Evolutionary conservation across 2,888 invertebrate species (phyloP).

Genomic region (Nematopogon swammerdamellus): DNA sequence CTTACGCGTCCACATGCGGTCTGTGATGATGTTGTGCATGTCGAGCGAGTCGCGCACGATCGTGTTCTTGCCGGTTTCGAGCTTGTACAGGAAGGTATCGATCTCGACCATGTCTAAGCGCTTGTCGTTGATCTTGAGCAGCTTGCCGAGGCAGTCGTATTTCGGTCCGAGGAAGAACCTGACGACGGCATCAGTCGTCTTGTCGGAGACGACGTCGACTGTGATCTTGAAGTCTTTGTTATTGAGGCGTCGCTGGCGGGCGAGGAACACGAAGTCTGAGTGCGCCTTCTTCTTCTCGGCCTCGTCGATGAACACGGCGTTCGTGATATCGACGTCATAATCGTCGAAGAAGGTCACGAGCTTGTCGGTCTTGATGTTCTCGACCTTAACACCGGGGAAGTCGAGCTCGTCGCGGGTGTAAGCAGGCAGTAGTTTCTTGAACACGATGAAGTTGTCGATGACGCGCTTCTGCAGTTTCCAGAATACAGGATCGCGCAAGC

Average conservation of each 20-base stretch:
- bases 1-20: conserved; percentile 48
- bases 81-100: conserved; percentile 55
- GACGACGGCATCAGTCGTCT: conserved; percentile 57
- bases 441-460: conserved; percentile 51
- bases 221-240: conserved; percentile 62
- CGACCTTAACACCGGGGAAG: conserved; percentile 63
- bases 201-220: conserved; percentile 54
- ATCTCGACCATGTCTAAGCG: conserved; percentile 43
- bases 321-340: conserved; percentile 63
- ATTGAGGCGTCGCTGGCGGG: conserved; percentile 62
- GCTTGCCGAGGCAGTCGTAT: conserved; percentile 61
- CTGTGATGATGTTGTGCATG: conserved; percentile 59
- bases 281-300: conserved; percentile 44
- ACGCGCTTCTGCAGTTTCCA: conserved; percentile 66
- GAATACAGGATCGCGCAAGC: conserved; percentile 70
- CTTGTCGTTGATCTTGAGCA: conserved; percentile 45
- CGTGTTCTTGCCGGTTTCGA: conserved; percentile 64
- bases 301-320: conserved; percentile 52
- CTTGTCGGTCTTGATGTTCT: conserved; percentile 60
- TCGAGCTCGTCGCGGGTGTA: conserved; percentile 60
- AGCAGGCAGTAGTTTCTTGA: conserved; percentile 54
- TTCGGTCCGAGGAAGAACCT: conserved; percentile 70
- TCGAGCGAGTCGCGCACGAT: conserved; percentile 67
- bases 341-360: conserved; percentile 68
- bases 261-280: conserved; percentile 45